These are phyloP conservation scores for Drosophila asahinai DNA, from an alignment of 1,140 invertebrate species.

Conservation along the genomic window DNA sequence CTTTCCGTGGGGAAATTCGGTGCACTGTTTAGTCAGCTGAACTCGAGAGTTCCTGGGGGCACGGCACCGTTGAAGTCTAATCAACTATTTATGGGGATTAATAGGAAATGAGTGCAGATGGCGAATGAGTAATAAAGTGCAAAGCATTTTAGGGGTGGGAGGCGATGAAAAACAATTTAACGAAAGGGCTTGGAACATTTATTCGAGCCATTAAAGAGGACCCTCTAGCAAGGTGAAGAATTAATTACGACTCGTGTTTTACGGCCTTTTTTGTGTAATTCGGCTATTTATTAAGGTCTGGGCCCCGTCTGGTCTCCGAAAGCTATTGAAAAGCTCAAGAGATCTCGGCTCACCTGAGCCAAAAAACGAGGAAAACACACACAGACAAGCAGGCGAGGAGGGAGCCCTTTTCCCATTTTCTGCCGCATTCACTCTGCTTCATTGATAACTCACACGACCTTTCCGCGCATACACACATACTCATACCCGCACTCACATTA, in stretches of 20 bases:
- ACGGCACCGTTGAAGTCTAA: conserved; percentile 26
- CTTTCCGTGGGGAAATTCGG: conserved; percentile 18
- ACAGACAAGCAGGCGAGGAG: conserved; percentile 11
- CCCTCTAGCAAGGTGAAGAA: conserved; percentile 5
- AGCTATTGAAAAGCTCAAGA: conserved; percentile 43
- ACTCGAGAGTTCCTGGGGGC: conserved; percentile 3
- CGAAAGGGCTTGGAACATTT: conserved; percentile 4
- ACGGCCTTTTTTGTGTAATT: conserved; percentile 13
- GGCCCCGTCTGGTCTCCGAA: conserved; percentile 26
- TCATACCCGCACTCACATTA: conserved; percentile 11
- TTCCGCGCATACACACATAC: conserved; percentile 15
- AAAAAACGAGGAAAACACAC: conserved; percentile 16
- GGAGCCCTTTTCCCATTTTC: conserved; percentile 21
- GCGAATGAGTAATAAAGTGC: not conserved
- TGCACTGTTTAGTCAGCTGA: conserved; percentile 16
- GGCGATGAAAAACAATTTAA: conserved; percentile 35
- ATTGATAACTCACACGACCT: conserved; percentile 49
- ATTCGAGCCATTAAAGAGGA: conserved; percentile 8
- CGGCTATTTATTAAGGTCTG: conserved; percentile 30
- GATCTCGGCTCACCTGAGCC: conserved; percentile 34
- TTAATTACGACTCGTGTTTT: conserved; percentile 28
- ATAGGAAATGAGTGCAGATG: conserved; percentile 36
- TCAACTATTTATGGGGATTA: conserved; percentile 64
- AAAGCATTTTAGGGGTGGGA: not conserved
- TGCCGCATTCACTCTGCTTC: conserved; percentile 38